Conservation (phyloP, 2,113 vertebrate species). For the Sterna hirundo region DNA sequence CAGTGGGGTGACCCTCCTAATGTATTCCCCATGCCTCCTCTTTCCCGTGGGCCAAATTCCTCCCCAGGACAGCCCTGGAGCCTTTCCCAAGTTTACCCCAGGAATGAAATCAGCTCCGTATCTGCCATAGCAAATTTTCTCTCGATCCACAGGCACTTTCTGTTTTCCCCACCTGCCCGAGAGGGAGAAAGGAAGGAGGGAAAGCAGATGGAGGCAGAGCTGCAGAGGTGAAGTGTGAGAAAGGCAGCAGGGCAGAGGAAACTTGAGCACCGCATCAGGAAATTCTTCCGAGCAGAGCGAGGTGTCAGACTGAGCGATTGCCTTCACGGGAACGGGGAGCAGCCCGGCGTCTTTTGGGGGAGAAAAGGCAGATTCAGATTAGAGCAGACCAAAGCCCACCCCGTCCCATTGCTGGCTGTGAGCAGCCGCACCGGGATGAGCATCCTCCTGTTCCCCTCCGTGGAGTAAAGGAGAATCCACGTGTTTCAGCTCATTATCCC, state of each 20-base stretch:
- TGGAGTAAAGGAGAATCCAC: not conserved
- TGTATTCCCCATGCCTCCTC: slow-evolving; percentile 1
- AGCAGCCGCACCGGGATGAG: not conserved
- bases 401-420: not conserved
- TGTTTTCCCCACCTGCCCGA: not conserved
- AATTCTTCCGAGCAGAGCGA: not conserved
- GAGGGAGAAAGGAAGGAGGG: not conserved
- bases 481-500: not conserved
- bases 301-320: not conserved
- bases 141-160: not conserved
- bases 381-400: not conserved
- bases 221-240: not conserved
- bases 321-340: not conserved
- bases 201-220: slow-evolving; percentile 18
- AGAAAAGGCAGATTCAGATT: not conserved
- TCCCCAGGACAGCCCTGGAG: not conserved
- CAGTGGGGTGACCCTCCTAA: slow-evolving; percentile 19
- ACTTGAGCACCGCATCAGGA: not conserved
- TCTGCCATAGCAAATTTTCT: not conserved
- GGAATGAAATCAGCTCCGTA: not conserved
- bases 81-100: not conserved
- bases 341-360: not conserved
- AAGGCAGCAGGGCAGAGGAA: not conserved
- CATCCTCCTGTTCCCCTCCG: not conserved
- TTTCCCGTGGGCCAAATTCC: not conserved